Percentiles rank a stretch among this genome's conserved stretches.
phyloP scores from a whole-genome alignment of 2,113 vertebrate genomes.

The Podiceps cristatus region DNA sequence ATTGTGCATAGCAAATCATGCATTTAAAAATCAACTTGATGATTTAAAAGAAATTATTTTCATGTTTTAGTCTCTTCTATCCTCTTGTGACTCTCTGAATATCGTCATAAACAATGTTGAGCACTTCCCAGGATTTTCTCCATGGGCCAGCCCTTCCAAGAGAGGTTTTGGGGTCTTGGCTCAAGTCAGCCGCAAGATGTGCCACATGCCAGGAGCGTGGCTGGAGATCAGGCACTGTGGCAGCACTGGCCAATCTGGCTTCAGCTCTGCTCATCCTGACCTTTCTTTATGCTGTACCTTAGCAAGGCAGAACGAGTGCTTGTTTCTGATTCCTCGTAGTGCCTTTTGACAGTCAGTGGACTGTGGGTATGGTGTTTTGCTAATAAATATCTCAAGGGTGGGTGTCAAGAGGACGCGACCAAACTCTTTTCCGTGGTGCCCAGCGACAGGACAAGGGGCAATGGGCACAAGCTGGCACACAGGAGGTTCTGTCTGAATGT shows the following conservation, averaged over 20 bases:
- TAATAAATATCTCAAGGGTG: too few species aligned
- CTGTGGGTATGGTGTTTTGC: not conserved
- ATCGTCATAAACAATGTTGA: not conserved
- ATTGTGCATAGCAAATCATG: not conserved
- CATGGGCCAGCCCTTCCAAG: not conserved
- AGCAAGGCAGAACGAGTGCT: not conserved
- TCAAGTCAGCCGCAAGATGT: not conserved
- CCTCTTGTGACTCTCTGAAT: not conserved
- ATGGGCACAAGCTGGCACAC: too few species aligned
- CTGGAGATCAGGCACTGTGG: accelerated
- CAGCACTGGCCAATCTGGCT: not conserved
- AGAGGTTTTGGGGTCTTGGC: accelerated
- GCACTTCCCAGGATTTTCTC: not conserved
- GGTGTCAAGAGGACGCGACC: too few species aligned
- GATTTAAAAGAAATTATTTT: not conserved
- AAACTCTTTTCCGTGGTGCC: too few species aligned
- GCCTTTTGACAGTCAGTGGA: not conserved
- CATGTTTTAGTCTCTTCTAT: not conserved
- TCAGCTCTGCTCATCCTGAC: not conserved
- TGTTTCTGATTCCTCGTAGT: not conserved
- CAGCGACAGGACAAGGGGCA: too few species aligned
- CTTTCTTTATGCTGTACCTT: not conserved
- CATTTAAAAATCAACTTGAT: not conserved
- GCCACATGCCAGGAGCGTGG: accelerated
- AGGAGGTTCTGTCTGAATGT: too few species aligned